Evolutionary conservation across 2,113 vertebrate species (phyloP).

Genomic region (Petromus typicus): DNA sequence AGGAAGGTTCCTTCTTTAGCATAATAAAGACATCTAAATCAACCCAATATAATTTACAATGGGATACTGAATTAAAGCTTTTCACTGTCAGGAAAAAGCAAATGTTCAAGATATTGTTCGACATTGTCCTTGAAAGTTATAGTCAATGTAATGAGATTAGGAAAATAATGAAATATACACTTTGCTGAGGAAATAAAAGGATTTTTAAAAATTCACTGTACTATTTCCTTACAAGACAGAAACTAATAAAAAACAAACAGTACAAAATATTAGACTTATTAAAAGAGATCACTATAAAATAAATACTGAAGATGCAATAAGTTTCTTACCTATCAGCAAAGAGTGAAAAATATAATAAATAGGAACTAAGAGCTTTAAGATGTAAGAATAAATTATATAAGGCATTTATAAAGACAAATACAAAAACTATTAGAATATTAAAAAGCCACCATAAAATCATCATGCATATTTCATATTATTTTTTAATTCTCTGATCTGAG

Average conservation of each 20-base stretch:
- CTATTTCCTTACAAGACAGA: not conserved
- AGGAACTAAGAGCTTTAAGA: conserved; percentile 17
- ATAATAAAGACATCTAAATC: conserved; percentile 46
- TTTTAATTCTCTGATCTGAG: conserved; percentile 46
- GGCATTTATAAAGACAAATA: not conserved
- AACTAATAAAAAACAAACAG: not conserved
- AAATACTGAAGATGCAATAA: conserved; percentile 38
- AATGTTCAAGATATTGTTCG: conserved; percentile 25
- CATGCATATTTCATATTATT: not conserved
- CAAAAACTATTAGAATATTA: not conserved
- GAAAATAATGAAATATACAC: not conserved
- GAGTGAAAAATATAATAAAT: not conserved
- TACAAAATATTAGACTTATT: conserved; percentile 16
- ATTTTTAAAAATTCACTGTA: not conserved
- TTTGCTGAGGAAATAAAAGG: not conserved
- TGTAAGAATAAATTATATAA: not conserved
- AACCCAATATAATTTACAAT: conserved; percentile 11
- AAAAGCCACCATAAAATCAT: conserved; percentile 18
- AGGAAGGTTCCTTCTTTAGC: conserved; percentile 34
- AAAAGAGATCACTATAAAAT: conserved; percentile 46
- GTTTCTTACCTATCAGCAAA: not conserved
- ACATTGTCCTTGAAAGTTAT: conserved; percentile 52
- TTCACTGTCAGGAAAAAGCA: conserved; percentile 32
- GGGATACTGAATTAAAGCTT: conserved; percentile 53
- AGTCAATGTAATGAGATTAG: not conserved